These are phyloP conservation scores for Linnaemya tessellans DNA, from an alignment of 2,888 invertebrate species.

Conservation along the genomic window DNA sequence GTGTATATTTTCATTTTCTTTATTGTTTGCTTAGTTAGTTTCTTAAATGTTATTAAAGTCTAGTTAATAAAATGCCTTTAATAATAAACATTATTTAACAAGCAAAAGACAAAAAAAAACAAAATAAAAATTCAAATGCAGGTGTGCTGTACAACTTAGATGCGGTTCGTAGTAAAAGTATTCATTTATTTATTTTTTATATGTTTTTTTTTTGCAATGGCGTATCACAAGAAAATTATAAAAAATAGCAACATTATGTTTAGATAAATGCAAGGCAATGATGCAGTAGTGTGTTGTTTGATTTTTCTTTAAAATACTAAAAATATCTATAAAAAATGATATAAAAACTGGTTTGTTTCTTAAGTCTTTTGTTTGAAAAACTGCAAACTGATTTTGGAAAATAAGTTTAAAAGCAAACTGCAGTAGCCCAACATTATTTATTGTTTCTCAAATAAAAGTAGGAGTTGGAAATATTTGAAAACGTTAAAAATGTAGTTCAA, in stretches of 20 bases:
- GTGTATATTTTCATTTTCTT: not conserved
- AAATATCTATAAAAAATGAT: not conserved
- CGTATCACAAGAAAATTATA: conserved; percentile 14
- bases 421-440: conserved; percentile 16
- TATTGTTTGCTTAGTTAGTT: conserved; percentile 5
- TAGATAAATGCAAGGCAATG: conserved; percentile 9
- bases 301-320: conserved; percentile 53
- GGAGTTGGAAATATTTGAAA: conserved; percentile 1
- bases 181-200: conserved; percentile 44
- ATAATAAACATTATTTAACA: conserved; percentile 65
- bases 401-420: not conserved
- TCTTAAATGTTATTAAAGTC: conserved; percentile 50
- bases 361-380: conserved; percentile 56
- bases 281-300: conserved; percentile 17
- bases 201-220: conserved; percentile 26
- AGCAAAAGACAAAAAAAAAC: conserved; percentile 24
- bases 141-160: conserved; percentile 54
- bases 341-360: conserved; percentile 51
- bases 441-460: not conserved
- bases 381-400: not conserved
- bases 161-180: conserved; percentile 43
- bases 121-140: conserved; percentile 57
- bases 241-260: conserved; percentile 4
- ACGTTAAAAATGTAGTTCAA: not conserved
- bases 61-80: conserved; percentile 64